Base-by-base conservation (phyloP, 1,140 invertebrate genomes). In the Pseudachorutes palmiensis region DNA sequence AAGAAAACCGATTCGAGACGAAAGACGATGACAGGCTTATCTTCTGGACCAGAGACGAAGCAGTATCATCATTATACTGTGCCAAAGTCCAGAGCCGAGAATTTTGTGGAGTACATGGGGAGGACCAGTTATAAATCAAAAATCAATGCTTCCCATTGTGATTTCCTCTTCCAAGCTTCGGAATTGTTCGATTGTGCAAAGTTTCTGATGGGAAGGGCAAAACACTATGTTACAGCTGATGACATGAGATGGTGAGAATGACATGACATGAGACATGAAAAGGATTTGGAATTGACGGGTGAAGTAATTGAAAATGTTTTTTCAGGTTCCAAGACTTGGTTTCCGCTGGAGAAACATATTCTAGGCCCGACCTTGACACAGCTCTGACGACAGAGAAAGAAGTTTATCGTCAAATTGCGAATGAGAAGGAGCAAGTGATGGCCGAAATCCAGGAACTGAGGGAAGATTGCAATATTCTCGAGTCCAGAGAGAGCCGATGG, bases 91-190 rank as follows among this genome's bases (percentile, higher is more conserved):
- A 12, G 51, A 24, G 9, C 51, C 51, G 69, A 72, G 36, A 59
- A 70, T n/a, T 67, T 72, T 48, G 30, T 65, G 2, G 64, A 65
- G 1, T 68, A 45, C 55, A 24, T 72, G 24, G 66, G 66, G 30
- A 28, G 9, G 30, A 24, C 68, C 16, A 68, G 71, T 1, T 72
- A 72, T 51, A 30, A 64, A 45, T 26, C 63, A 0, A 59, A 66
- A 22, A 29, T 48, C 28, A 62, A 64, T 31, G 29, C 51, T 0
- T 66, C 70, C 22, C 71, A 72, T 58, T 70, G 49, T 51, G 71
- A 70, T 30, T 70, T 68, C 31, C 49, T 72, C 22, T 72, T 72
- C 33, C 63, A 72, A 65, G 66, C 70, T 67, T 57, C 67, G 41
- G 68, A 72, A 28, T 62, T 33, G 1, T 59, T 63, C 1, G 60